phyloP scores from a whole-genome alignment of 2,797 vertebrate genomes.

The Knipowitschia caucasica region DNA sequence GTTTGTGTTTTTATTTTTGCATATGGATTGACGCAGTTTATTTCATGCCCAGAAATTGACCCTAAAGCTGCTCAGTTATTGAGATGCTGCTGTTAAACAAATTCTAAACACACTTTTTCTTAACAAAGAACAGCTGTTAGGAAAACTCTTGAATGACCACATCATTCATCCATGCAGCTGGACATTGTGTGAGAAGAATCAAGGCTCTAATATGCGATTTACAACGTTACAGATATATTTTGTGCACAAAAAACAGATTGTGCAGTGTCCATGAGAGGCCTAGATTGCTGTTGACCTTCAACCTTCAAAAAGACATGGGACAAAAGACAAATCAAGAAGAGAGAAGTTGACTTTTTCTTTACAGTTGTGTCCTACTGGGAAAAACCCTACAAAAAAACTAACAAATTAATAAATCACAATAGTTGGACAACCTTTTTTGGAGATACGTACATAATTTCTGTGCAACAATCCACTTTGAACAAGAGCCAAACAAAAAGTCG shows the following conservation, averaged over 20 bases:
- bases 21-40: not conserved
- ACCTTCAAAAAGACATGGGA: not conserved
- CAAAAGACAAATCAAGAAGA: not conserved
- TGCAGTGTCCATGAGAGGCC: too few relatives aligned
- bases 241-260: not conserved
- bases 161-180: not conserved
- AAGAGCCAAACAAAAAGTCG: too few relatives aligned
- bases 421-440: not conserved
- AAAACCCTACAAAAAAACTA: not conserved
- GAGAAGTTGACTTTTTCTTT: not conserved
- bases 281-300: not conserved
- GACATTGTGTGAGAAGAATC: not conserved
- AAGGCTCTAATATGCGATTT: not conserved
- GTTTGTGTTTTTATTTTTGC: too few relatives aligned
- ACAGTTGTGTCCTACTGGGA: not conserved
- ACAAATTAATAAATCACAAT: not conserved
- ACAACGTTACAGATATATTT: slow-evolving; percentile 4
- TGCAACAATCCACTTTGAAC: too few relatives aligned
- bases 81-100: not conserved
- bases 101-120: not conserved
- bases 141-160: not conserved
- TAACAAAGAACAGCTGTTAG: not conserved
- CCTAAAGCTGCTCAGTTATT: not conserved
- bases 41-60: not conserved
- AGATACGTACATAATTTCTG: not conserved